phyloP scores from a whole-genome alignment of 2,113 vertebrate genomes.

The Gallinago media region DNA sequence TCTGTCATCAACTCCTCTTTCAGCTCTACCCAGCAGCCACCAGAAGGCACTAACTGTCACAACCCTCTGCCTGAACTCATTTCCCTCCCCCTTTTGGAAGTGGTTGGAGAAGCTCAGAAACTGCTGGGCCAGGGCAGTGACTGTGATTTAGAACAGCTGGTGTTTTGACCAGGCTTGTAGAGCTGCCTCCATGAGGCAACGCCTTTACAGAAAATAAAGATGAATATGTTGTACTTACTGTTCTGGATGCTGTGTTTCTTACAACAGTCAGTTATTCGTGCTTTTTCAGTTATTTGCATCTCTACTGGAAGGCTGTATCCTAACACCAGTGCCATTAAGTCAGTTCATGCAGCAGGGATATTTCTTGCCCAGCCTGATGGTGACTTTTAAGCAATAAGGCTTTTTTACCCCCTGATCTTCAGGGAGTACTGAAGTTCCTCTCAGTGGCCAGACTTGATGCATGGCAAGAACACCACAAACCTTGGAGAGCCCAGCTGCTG shows the following conservation, averaged over 20 bases:
- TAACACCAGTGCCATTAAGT: neutral
- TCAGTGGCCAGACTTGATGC: fast-evolving
- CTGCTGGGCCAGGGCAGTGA: neutral
- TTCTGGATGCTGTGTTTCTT: neutral
- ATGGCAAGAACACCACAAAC: fast-evolving
- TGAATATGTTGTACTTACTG: neutral
- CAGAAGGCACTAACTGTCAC: neutral
- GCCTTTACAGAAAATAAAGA: conserved; percentile 37
- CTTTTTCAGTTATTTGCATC: neutral
- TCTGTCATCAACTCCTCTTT: neutral
- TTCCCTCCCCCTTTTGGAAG: neutral
- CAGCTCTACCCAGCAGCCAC: neutral
- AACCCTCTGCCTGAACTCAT: fast-evolving
- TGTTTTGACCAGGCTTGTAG: neutral
- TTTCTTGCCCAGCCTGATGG: neutral
- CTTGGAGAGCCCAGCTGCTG: neutral
- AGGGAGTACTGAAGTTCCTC: neutral
- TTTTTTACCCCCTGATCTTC: fast-evolving
- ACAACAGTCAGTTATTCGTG: neutral
- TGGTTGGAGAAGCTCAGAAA: neutral
- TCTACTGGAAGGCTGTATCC: neutral
- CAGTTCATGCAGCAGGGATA: neutral
- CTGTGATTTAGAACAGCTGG: neutral
- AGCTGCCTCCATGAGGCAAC: neutral
- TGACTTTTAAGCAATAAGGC: neutral